Percentiles rank a stretch among this genome's conserved stretches.
phyloP scores from a whole-genome alignment of 2,888 invertebrate species.

The Megastigmus dorsalis region DNA sequence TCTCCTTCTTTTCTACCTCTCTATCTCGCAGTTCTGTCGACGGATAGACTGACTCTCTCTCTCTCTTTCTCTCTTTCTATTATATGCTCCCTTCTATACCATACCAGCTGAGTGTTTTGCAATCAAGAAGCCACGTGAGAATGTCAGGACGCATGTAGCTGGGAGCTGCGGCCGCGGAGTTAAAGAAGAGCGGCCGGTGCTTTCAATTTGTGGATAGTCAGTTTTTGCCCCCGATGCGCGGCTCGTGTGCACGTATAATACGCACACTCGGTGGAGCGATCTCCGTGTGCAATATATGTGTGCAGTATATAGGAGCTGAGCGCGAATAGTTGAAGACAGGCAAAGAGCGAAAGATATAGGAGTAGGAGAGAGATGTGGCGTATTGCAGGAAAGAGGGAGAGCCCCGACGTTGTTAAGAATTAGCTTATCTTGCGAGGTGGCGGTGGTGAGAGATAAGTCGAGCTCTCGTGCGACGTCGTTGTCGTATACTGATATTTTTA shows the following conservation, averaged over 20 bases:
- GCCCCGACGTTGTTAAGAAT: no score
- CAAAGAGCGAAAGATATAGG: constrained; percentile 54
- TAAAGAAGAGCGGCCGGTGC: constrained; percentile 61
- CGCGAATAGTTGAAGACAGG: neutral
- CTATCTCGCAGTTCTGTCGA: neutral
- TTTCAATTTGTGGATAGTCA: constrained; percentile 68
- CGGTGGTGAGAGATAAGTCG: no score
- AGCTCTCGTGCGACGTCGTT: no score
- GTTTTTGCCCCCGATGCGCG: constrained; percentile 66
- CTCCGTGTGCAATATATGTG: neutral
- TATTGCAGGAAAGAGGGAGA: no score
- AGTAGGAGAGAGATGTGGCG: constrained; percentile 54
- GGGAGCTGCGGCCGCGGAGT: constrained; percentile 42
- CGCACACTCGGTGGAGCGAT: neutral
- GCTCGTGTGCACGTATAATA: neutral
- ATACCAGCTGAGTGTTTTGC: constrained; percentile 65
- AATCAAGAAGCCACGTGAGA: constrained; percentile 68
- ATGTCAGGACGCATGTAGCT: constrained; percentile 58
- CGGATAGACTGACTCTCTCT: constrained; percentile 4
- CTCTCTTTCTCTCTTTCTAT: neutral
- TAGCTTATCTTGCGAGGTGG: no score
- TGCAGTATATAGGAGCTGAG: neutral
- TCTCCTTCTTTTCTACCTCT: neutral
- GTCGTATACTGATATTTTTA: no score
- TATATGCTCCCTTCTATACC: neutral